Evolutionary conservation across 2,888 invertebrate genomes (phyloP).

Genomic region (Mystacides longicornis): DNA sequence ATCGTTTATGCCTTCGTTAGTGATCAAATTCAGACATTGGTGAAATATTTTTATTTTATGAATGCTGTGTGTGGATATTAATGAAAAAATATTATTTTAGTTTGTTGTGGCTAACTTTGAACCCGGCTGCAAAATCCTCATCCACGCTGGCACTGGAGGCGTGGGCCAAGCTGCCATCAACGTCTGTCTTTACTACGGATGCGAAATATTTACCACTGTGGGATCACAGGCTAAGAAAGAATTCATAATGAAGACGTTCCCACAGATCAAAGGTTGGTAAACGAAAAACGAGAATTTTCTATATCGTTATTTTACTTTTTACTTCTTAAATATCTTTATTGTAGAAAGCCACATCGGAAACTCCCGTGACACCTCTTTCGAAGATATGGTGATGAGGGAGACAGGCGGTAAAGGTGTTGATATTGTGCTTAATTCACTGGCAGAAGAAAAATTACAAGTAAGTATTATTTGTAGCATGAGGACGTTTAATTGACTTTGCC

Average conservation of each 20-base stretch:
- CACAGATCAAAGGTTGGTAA: constrained; percentile 51
- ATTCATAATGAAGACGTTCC: constrained; percentile 85
- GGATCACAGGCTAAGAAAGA: constrained; percentile 81
- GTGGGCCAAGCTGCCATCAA: constrained; percentile 97
- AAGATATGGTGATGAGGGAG: constrained; percentile 69
- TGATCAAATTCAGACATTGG: no score
- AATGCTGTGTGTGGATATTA: no score
- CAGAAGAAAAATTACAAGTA: constrained; percentile 81
- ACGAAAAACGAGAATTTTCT: no score
- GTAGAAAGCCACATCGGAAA: constrained; percentile 69
- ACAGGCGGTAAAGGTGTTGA: constrained; percentile 88
- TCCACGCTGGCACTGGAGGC: constrained; percentile 94
- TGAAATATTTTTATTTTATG: no score
- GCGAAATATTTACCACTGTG: constrained; percentile 90
- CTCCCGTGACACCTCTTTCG: constrained; percentile 81
- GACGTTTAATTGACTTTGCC: no score
- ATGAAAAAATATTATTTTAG: no score
- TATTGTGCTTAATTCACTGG: constrained; percentile 81
- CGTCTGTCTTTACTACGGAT: constrained; percentile 81
- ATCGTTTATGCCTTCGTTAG: constrained; percentile 50
- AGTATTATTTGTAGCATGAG: no score
- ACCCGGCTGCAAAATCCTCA: constrained; percentile 76
- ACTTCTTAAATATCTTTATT: no score
- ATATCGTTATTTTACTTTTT: neutral
- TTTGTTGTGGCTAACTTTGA: constrained; percentile 64